phyloP scores from a whole-genome alignment of 2,113 vertebrate species.

The Callithrix jacchus region DNA sequence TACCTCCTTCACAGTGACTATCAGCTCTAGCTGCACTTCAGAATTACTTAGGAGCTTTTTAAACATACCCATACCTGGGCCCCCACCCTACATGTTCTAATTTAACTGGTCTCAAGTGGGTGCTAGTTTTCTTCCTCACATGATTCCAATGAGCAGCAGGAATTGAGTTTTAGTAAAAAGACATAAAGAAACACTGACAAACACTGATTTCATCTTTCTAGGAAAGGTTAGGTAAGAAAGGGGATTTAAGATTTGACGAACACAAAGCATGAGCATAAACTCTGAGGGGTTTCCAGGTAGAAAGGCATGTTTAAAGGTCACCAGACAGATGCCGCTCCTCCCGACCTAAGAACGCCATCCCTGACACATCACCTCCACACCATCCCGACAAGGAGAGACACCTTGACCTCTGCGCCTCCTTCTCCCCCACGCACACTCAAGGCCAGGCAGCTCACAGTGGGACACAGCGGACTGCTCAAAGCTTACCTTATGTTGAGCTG shows the following conservation, averaged over 20 bases:
- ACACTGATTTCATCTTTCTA: neutral
- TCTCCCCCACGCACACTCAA: fast-evolving
- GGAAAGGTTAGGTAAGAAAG: neutral
- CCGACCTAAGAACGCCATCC: neutral
- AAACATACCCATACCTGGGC: neutral
- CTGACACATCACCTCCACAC: neutral
- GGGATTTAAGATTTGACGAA: neutral
- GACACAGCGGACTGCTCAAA: neutral
- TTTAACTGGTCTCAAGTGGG: neutral
- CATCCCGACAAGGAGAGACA: neutral
- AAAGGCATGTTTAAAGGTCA: neutral
- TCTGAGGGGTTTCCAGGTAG: neutral
- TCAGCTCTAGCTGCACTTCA: neutral
- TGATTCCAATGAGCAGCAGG: neutral
- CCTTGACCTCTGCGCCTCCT: neutral
- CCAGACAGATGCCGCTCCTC: neutral
- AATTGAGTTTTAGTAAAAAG: too few relatives aligned
- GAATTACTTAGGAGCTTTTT: neutral
- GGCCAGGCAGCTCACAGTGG: neutral
- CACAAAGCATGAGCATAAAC: neutral
- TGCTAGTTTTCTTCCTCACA: neutral
- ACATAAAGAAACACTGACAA: too few relatives aligned
- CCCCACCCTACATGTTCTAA: neutral
- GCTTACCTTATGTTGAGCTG: neutral
- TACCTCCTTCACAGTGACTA: neutral